These are phyloP conservation scores for Operophtera brumata DNA, from an alignment of 2,888 invertebrate species.

Conservation along the genomic window DNA sequence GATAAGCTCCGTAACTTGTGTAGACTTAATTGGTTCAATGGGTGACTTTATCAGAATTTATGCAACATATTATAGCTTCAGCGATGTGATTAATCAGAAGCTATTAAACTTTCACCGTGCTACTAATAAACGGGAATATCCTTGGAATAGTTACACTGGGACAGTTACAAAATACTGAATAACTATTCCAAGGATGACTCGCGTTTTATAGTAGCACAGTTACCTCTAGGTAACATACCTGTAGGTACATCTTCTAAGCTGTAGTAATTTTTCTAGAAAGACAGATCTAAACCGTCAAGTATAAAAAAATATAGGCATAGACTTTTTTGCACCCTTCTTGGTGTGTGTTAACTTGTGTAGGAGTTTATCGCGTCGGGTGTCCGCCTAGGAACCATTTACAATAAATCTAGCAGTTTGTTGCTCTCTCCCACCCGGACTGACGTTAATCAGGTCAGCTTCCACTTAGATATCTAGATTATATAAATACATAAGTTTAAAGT, in stretches of 20 bases:
- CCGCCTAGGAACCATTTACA: slow-evolving; percentile 65
- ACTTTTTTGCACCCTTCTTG: slow-evolving; percentile 25
- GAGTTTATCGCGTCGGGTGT: slow-evolving; percentile 64
- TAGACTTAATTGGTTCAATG: slow-evolving; percentile 44
- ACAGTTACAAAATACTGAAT: too few relatives aligned
- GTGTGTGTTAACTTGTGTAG: slow-evolving; percentile 43
- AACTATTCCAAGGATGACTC: too few relatives aligned
- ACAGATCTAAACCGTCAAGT: background rate
- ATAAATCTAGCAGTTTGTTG: slow-evolving; percentile 72
- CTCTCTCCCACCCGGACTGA: slow-evolving; percentile 53
- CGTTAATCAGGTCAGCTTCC: slow-evolving; percentile 67
- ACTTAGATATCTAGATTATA: slow-evolving; percentile 60
- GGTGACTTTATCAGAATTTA: slow-evolving; percentile 33
- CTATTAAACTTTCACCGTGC: background rate
- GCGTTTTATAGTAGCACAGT: too few relatives aligned
- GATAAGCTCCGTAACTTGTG: slow-evolving; percentile 41
- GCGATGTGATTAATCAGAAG: slow-evolving; percentile 20
- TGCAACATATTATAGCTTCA: slow-evolving; percentile 28
- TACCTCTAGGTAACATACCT: too few relatives aligned
- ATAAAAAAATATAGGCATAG: background rate
- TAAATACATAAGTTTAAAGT: slow-evolving; percentile 35
- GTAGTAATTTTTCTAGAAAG: background rate
- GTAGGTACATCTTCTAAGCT: too few relatives aligned
- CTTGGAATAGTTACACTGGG: too few relatives aligned
- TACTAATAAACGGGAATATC: too few relatives aligned